Evolutionary conservation across 1,140 invertebrate species (phyloP), one percentile per base, ranked within the genome.

Genomic region (Aphelenchoides fujianensis): DNA sequence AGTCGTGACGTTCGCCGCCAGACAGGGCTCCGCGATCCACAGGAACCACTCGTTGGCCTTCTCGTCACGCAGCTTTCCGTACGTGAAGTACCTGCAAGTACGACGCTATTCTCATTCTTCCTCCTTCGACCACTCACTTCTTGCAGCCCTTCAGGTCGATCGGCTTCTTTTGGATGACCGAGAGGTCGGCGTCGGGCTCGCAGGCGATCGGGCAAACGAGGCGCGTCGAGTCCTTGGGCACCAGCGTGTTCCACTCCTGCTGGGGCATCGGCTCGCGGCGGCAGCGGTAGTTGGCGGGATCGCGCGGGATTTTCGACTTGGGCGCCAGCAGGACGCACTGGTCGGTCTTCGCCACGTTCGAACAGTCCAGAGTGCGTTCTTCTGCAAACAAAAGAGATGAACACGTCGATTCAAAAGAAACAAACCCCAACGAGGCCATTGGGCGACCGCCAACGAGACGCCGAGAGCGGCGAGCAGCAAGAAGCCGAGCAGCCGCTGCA

Each of bases 161-260:
- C 34, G 77, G 77, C 16, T 64, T 69, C 48, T 79, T 79, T 69
- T 72, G 70, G 23, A 79, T 69, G 28, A 77, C 74, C 0, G 77
- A 79, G 7, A 79, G 67, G 36, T 79, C 77, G 63, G 72, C 68
- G 64, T 75, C 72, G 9, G 75, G 74, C n/a, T 79, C 77, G 69
- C 78, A 80, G 5, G 70, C 79, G 32, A 80, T 63, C 23, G 78
- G 79, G 59, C 78, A 78, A 9, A 79, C 78, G n/a, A 79, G 48
- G 37, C 75, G 67, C 3, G 69, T 79, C 0, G 68, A 73, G 34
- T 71, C 68, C 48, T 80, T 78, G 12, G 66, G 66, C 36, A 75
- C 78, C 41, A 80, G 62, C 7, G 41, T 55, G 68, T 79, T 79
- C 74, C 72, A 79, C 2, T 70, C 61, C 28, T 27, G 72, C 55